phyloP scores from a whole-genome alignment of 1,140 invertebrate genomes.

The Heliconius himera region DNA sequence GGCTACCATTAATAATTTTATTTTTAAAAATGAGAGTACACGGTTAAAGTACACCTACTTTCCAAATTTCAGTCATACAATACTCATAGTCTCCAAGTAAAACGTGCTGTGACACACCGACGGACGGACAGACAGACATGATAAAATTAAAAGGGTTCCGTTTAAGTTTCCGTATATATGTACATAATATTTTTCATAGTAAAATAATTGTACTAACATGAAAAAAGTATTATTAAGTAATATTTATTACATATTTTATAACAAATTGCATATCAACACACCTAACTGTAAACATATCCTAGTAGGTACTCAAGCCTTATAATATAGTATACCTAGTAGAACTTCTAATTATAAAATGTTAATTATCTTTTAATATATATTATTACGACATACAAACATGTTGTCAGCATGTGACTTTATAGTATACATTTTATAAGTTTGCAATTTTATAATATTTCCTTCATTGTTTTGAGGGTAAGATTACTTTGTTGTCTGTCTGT shows the following conservation, averaged over 20 bases:
- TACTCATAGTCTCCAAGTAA: too few relatives aligned
- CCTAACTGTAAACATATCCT: background rate
- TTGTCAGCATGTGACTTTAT: background rate
- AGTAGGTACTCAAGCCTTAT: background rate
- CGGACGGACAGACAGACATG: background rate
- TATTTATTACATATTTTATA: background rate
- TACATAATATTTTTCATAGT: too few relatives aligned
- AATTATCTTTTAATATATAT: background rate
- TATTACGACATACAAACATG: background rate
- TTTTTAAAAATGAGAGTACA: too few relatives aligned
- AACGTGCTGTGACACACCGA: too few relatives aligned
- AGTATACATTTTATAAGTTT: too few relatives aligned
- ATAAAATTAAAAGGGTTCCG: background rate
- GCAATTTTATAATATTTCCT: constrained; percentile 1
- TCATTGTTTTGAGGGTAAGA: background rate
- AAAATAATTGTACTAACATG: too few relatives aligned
- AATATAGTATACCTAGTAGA: background rate
- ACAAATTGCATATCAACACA: background rate
- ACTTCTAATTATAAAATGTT: background rate
- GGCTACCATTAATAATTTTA: too few relatives aligned
- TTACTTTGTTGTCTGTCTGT: too few relatives aligned
- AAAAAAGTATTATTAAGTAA: too few relatives aligned
- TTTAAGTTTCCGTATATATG: background rate
- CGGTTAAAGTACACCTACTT: too few relatives aligned
- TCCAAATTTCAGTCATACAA: too few relatives aligned